A percentile compares a stretch with the other conserved stretches of the same genome.
These are phyloP conservation scores for Anabacerthia variegaticeps DNA, from an alignment of 2,797 vertebrate genomes.

Conservation along the genomic window DNA sequence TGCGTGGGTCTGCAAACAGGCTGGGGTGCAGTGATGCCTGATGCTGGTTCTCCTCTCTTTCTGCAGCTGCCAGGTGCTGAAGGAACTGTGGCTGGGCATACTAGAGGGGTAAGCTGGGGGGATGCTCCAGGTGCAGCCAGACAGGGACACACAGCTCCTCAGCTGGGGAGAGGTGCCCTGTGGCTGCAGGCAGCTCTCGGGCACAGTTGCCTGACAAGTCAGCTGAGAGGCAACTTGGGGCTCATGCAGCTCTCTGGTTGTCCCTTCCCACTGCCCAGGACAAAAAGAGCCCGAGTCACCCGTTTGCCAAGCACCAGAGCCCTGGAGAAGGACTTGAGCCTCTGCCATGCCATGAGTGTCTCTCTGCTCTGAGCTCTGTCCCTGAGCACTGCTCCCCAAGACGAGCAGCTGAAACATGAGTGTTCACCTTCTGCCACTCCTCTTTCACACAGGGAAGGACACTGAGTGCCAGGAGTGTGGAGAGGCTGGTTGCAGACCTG, in stretches of 20 bases:
- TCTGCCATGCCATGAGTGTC: background rate
- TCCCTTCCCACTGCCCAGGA: background rate
- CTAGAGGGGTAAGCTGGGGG: background rate
- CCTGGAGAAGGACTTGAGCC: background rate
- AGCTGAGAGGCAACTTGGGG: background rate
- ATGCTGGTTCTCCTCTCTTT: background rate
- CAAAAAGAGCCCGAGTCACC: background rate
- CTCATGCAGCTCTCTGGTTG: background rate
- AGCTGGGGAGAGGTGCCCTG: too few relatives aligned
- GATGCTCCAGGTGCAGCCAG: background rate
- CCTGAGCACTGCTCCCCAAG: background rate
- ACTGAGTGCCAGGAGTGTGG: background rate
- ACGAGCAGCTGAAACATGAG: background rate
- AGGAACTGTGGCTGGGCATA: background rate
- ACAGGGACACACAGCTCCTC: background rate
- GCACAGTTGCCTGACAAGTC: background rate
- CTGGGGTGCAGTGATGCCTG: too few relatives aligned
- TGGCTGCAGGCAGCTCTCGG: rapidly evolving
- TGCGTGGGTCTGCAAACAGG: too few relatives aligned
- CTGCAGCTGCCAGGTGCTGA: background rate
- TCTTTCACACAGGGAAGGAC: background rate
- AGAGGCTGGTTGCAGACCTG: background rate
- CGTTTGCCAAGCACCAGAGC: background rate
- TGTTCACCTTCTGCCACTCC: background rate
- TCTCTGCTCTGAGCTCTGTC: background rate